Base-by-base conservation (phyloP, 2,888 invertebrate genomes). In the Drosophila antonietae region DNA sequence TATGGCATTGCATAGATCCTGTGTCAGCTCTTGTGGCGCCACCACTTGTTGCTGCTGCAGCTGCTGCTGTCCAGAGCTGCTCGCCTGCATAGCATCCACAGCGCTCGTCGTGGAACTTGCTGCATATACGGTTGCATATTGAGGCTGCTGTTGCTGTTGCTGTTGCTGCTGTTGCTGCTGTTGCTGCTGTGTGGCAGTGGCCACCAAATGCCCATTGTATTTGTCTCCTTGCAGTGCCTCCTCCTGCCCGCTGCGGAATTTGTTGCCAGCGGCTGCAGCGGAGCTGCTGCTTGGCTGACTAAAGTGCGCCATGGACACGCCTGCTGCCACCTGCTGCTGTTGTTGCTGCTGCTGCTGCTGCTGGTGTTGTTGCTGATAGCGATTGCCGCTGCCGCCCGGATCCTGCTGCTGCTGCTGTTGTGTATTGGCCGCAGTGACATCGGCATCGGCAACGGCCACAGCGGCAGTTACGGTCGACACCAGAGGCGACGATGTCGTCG, bases 391-490 rank as follows among this genome's bases (percentile, higher is more conserved):
- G 51, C 78, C 73, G 31, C 72, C 70, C 1, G 78, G 65, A 61
- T 88, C 89, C 58, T 91, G 78, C 64, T 78, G 78, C 64, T 78
- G 78, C 39, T 80, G 81, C 33, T 51, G 51, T 51, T 78, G 60
- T 28, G 28, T 28, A 28, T 80, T 78, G 33, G 76, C 77, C 23
- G 90, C 82, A 20, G 90, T 84, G 59, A 81, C 93, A 92, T 91
- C 95, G 93, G 93, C 94, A 93, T 67, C 94, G 93, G 93, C 96
- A 95, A 91, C 92, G 28, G 83, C 94, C 93, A 67, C 94, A 93
- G 94, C 96, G 95, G 91, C 91, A 18, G 83, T 93, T 88, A 91
- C 94, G 93, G 93, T 94, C 93, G 70, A 94, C 93, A 91, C 96
- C 96, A 92, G 68, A 15, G 92, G 90, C 52, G 92, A 90, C 56